These are phyloP conservation scores for Heliconius ismenius DNA, from an alignment of 2,888 invertebrate species.

Conservation along the genomic window DNA sequence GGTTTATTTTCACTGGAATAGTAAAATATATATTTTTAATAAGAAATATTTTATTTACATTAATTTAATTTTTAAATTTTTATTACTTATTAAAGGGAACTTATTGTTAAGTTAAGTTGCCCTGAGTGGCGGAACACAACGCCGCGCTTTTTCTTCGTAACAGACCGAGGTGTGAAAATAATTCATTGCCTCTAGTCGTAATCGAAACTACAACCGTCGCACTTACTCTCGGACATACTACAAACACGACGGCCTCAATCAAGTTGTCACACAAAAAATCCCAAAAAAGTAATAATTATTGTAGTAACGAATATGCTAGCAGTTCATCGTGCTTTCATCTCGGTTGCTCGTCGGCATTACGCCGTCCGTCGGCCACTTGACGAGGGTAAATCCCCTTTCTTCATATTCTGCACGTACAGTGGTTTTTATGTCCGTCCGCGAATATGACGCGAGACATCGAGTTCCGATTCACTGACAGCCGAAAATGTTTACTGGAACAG, in stretches of 20 bases:
- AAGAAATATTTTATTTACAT: too few relatives aligned
- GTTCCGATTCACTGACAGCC: constrained; percentile 51
- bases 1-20: too few relatives aligned
- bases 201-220: background rate
- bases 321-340: constrained; percentile 60
- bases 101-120: too few relatives aligned
- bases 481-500: constrained; percentile 37
- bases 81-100: too few relatives aligned
- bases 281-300: constrained; percentile 27
- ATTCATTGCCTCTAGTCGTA: background rate
- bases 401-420: constrained; percentile 61
- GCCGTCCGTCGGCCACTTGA: constrained; percentile 65
- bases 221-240: background rate
- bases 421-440: constrained; percentile 56
- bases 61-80: too few relatives aligned
- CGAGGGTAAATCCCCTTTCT: constrained; percentile 79
- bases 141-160: too few relatives aligned
- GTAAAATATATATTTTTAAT: too few relatives aligned
- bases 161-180: too few relatives aligned
- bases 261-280: constrained; percentile 3
- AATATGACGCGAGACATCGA: constrained; percentile 52
- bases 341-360: constrained; percentile 68
- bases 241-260: background rate
- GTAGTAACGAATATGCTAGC: constrained; percentile 2
- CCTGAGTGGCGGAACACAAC: too few relatives aligned